phyloP scores from a whole-genome alignment of 2,888 invertebrate genomes.

The Acleris literana region DNA sequence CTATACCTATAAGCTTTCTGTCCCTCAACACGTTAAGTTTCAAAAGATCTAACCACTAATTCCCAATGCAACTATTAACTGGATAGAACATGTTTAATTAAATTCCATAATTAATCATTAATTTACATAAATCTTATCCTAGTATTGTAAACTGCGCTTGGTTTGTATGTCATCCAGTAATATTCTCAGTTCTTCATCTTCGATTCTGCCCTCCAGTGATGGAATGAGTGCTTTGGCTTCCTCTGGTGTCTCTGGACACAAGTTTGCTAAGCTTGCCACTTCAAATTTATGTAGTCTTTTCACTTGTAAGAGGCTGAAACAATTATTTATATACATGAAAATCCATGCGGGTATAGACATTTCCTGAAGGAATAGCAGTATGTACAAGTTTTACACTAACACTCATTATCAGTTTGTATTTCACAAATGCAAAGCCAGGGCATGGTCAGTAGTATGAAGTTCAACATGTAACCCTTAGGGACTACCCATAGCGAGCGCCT shows the following conservation, averaged over 20 bases:
- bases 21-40: too few species aligned
- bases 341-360: too few species aligned
- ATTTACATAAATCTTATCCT: slow-evolving; percentile 40
- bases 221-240: slow-evolving; percentile 99
- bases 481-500: too few species aligned
- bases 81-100: background rate
- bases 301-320: slow-evolving; percentile 90
- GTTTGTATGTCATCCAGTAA: slow-evolving; percentile 99
- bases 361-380: too few species aligned
- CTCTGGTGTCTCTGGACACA: slow-evolving; percentile 99
- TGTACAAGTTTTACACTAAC: too few species aligned
- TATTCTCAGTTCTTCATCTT: slow-evolving; percentile 98
- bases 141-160: slow-evolving; percentile 98
- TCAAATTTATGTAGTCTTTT: slow-evolving; percentile 99
- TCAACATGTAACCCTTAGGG: too few species aligned
- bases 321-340: background rate
- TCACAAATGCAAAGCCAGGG: too few species aligned
- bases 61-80: too few species aligned
- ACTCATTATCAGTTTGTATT: too few species aligned
- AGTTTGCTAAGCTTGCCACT: slow-evolving; percentile 97
- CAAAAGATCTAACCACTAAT: too few species aligned
- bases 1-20: too few species aligned
- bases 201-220: slow-evolving; percentile 97
- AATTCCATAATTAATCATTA: slow-evolving; percentile 7
- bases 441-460: too few species aligned